These are phyloP conservation scores for Cyphomyrus plagiostoma DNA, from an alignment of 2,113 vertebrate genomes.

Conservation along the genomic window DNA sequence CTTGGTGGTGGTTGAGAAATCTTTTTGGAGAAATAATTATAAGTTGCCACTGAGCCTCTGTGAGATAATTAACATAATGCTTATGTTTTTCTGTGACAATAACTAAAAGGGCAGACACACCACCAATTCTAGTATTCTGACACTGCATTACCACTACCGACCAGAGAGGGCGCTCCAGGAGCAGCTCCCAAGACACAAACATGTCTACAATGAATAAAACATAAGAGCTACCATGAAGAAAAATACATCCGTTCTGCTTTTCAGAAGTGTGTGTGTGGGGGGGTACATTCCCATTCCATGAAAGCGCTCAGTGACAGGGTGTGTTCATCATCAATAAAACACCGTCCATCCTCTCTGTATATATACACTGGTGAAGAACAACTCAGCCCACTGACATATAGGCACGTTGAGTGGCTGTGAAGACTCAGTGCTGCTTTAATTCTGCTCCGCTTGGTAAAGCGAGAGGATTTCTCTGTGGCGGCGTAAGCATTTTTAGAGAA, in stretches of 20 bases:
- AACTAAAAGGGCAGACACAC: neutral
- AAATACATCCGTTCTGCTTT: neutral
- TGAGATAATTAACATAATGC: neutral
- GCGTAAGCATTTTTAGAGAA: constrained; percentile 6
- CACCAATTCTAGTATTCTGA: neutral
- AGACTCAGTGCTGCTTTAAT: neutral
- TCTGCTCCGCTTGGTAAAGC: neutral
- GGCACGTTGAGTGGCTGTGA: neutral
- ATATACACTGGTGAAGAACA: neutral
- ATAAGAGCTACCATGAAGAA: neutral
- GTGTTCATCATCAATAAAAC: neutral
- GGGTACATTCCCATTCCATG: neutral
- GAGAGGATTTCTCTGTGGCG: neutral
- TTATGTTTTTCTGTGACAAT: neutral
- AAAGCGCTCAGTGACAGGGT: neutral
- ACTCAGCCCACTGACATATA: neutral
- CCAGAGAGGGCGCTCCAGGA: neutral
- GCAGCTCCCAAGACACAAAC: neutral
- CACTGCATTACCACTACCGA: neutral
- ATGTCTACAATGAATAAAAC: neutral
- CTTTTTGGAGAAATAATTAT: neutral
- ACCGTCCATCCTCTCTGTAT: neutral
- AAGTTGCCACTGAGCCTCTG: neutral
- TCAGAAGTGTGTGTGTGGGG: neutral
- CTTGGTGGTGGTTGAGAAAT: neutral